phyloP scores from a whole-genome alignment of 2,888 invertebrate genomes.

The Philaethria dido region DNA sequence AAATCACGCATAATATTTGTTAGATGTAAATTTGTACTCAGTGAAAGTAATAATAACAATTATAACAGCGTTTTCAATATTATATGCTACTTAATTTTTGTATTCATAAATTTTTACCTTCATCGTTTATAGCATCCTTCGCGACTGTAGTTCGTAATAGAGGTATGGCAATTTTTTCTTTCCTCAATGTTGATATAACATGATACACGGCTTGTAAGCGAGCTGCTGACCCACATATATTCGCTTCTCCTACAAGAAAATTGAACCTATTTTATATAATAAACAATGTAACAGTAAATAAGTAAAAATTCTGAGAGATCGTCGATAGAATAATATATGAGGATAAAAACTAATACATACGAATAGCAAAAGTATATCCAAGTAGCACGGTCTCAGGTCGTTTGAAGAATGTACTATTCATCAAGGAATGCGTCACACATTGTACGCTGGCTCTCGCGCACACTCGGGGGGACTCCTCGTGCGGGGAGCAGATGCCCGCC shows the following conservation, averaged over 20 bases:
- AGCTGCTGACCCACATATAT: slow-evolving; percentile 85
- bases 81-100: not conserved
- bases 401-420: slow-evolving; percentile 56
- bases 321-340: not conserved
- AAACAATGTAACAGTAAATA: too few relatives aligned
- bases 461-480: slow-evolving; percentile 48
- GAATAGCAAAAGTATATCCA: slow-evolving; percentile 58
- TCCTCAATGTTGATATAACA: slow-evolving; percentile 60
- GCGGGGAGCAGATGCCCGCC: slow-evolving; percentile 50
- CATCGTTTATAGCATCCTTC: slow-evolving; percentile 76
- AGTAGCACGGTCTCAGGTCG: slow-evolving; percentile 51
- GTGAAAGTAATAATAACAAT: not conserved
- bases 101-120: slow-evolving; percentile 60
- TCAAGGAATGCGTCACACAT: slow-evolving; percentile 55
- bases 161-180: slow-evolving; percentile 45
- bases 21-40: too few relatives aligned
- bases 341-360: slow-evolving; percentile 55
- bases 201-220: slow-evolving; percentile 83
- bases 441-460: slow-evolving; percentile 59
- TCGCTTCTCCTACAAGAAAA: slow-evolving; percentile 77
- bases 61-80: not conserved
- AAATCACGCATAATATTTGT: too few relatives aligned
- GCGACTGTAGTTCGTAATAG: slow-evolving; percentile 71
- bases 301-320: too few relatives aligned
- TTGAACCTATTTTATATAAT: not conserved